Conservation (phyloP, 2,888 invertebrate genomes). For the Ormyrus pomaceus region DNA sequence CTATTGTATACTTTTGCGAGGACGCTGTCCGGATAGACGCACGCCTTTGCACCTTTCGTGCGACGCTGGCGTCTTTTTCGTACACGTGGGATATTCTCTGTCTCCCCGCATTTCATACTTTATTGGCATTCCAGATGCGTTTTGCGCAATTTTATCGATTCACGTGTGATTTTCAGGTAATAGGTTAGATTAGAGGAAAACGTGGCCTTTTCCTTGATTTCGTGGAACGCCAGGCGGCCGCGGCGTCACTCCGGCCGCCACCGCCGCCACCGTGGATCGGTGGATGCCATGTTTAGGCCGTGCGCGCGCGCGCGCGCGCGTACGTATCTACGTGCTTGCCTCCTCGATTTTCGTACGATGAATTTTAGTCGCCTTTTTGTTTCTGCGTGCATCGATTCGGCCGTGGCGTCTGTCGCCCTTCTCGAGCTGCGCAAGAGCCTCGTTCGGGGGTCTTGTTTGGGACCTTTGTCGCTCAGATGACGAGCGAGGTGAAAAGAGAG, state of each 20-base stretch:
- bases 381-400: neutral
- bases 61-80: too few species aligned
- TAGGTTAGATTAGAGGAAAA: neutral
- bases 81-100: too few species aligned
- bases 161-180: too few species aligned
- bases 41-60: too few species aligned
- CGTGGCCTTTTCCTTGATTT: conserved; percentile 8
- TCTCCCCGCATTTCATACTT: too few species aligned
- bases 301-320: conserved; percentile 24
- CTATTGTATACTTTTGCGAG: too few species aligned
- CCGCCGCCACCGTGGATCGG: conserved; percentile 36
- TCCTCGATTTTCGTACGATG: neutral
- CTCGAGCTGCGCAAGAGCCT: neutral
- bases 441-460: neutral
- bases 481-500: conserved; percentile 20
- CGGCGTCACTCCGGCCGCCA: conserved; percentile 43
- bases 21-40: too few species aligned
- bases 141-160: too few species aligned
- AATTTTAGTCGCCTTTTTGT: neutral
- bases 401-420: neutral
- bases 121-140: too few species aligned
- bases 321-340: neutral
- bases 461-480: neutral
- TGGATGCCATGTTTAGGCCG: conserved; percentile 52
- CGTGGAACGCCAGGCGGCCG: conserved; percentile 1